Base-by-base conservation (phyloP, 2,113 vertebrate genomes). In the Progne subis region DNA sequence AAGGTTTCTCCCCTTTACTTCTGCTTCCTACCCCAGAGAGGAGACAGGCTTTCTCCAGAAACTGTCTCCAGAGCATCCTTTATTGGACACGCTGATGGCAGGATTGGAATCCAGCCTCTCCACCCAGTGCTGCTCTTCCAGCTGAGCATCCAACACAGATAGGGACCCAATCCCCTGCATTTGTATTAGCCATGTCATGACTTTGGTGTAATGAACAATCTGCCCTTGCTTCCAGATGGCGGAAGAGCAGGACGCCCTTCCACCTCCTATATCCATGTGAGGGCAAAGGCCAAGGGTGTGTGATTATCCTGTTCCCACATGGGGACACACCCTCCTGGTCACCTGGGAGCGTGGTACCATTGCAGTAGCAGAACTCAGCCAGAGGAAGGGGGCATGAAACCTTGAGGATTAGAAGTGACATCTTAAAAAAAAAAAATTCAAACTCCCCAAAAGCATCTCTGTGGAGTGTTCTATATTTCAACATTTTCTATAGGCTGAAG, bases 391-490 rank as follows among this genome's bases (percentile, higher is more conserved):
- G 11, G 15, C 3, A 19, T 34, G 16, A 69, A 82, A 47, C 2
- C 5, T 59, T 41, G 37, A 83, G 49, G 68, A 57, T 83, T 84
- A 52, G 6, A 89, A 47, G 12, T 8, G 14, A 12, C 11, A 49
- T 47, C 24, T 71, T 8, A 44, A 53, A 83, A 56, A 55, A 41
- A 31, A 15, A 4, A 37, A 37, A 37, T 37, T 37, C 37, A 39
- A 49, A 37, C 0, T 1, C 0, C 2, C 2, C 0, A 1, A 11
- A 85, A 77, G 2, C 2, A 5, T 43, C 23, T 67, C 15, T 47
- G 29, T 14, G 18, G 74, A 67, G 25, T 17, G 4, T 59, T 71
- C 26, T 68, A 43, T 74, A 20, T 43, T 39, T 88, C 18, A 46
- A 14, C 4, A 14, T 49, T 68, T 79, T 65, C 23, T 25, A 11